Evolutionary conservation across 2,888 invertebrate species (phyloP), one percentile per base, ranked within the genome.

Genomic region (Lasioglossum morio): DNA sequence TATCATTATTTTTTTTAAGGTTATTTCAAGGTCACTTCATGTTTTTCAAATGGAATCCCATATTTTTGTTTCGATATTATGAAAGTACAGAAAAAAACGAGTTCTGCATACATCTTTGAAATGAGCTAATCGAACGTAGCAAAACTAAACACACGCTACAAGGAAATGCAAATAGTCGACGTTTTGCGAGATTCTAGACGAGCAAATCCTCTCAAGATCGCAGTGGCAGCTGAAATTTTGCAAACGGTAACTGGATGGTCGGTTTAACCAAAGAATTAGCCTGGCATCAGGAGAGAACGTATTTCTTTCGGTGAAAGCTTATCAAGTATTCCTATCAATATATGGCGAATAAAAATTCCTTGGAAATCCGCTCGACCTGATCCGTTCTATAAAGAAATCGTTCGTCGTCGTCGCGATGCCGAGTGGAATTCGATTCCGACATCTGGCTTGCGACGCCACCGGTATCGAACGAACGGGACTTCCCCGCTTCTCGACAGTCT

Each of bases 401-500:
- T 79, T 89, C 81, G 87, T 87, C 84, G 23, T 48, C 48, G 77
- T 60, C 84, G 63, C 77, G 63, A 72, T 66, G 75, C 75, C 85
- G 79, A 79, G 60, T 77, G 79, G 84, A 84, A 89, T 89, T 89
- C 84, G 81, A 88, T 89, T 89, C 75, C 89, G 87, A 87, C 87
- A 84, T 88, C 84, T 84, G 81, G 79, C 81, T 83, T 81, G 83
- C 83, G 74, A 77, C 74, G 70, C 75, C 73, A 69, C 60, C 72
- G 72, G 77, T 79, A 88, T 87, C 87, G 89, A 79, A 70, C 87
- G 89, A 79, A 70, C 34, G 77, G 76, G 85, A 84, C 77, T 77
- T 73, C 60, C 72, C 79, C 69, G 63, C 72, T 78, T 74, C 77
- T 34, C 75, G 53, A 60, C 46, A 77, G 60, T 79, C 72, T 80